Conservation (phyloP, 1,140 invertebrate genomes). For the Sminthurinus signatus region DNA sequence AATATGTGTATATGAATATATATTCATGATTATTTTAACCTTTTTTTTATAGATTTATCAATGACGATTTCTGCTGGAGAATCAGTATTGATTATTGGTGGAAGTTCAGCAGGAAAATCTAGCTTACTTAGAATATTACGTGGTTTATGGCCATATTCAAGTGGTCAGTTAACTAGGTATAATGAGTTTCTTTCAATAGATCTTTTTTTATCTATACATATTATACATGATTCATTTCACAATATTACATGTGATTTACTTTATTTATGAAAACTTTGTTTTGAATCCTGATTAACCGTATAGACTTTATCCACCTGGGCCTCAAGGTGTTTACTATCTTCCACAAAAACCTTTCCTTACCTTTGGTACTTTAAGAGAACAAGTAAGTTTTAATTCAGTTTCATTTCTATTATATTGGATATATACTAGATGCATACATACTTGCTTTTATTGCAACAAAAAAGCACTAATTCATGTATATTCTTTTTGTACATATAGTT, state of each 20-base stretch:
- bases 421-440: too few species aligned
- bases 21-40: conserved; percentile 16
- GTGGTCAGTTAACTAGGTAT: conserved; percentile 46
- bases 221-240: too few species aligned
- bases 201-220: too few species aligned
- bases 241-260: too few species aligned
- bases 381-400: too few species aligned
- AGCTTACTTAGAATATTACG: conserved; percentile 54
- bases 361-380: conserved; percentile 53
- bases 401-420: too few species aligned
- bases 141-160: conserved; percentile 51
- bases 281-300: too few species aligned
- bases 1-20: too few species aligned
- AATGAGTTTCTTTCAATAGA: too few species aligned
- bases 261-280: too few species aligned
- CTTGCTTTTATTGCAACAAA: too few species aligned
- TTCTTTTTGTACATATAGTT: conserved; percentile 16
- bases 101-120: conserved; percentile 57
- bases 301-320: conserved; percentile 43
- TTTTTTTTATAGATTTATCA: conserved; percentile 51
- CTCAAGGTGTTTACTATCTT: conserved; percentile 49
- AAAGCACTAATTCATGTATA: too few species aligned
- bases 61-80: conserved; percentile 48
- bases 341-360: conserved; percentile 59
- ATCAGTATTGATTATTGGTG: conserved; percentile 54